Percentiles rank a stretch among this genome's conserved stretches.
These are phyloP conservation scores for honey bee (Apis mellifera) DNA, from an alignment of 1,140 invertebrate genomes.

Conservation along the genomic window Amel_HAv3.1 CM009943.2:7812001-7812500, in stretches of 20 bases:
- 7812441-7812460: not conserved
- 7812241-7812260: constrained; percentile 69
- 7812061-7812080: constrained; percentile 81
- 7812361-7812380: not conserved
- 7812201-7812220: constrained; percentile 71
- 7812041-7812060: constrained; percentile 77
- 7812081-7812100: constrained; percentile 58
- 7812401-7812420: not conserved
- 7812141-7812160: constrained; percentile 81
- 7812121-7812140: constrained; percentile 81
- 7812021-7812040: constrained; percentile 76
- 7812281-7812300: constrained; percentile 53
- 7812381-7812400: not conserved
- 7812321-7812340: constrained; percentile 19
- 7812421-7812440: not conserved
- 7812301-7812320: constrained; percentile 41
- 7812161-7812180: constrained; percentile 81
- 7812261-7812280: constrained; percentile 53
- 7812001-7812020: constrained; percentile 62
- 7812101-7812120: constrained; percentile 17
- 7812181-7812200: constrained; percentile 80
- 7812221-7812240: constrained; percentile 66
- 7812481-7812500: not conserved
- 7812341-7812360: rapidly evolving
- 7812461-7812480: not conserved